Evolutionary conservation across 2,113 vertebrate genomes (phyloP).

Genomic region (Lagopus leucura): DNA sequence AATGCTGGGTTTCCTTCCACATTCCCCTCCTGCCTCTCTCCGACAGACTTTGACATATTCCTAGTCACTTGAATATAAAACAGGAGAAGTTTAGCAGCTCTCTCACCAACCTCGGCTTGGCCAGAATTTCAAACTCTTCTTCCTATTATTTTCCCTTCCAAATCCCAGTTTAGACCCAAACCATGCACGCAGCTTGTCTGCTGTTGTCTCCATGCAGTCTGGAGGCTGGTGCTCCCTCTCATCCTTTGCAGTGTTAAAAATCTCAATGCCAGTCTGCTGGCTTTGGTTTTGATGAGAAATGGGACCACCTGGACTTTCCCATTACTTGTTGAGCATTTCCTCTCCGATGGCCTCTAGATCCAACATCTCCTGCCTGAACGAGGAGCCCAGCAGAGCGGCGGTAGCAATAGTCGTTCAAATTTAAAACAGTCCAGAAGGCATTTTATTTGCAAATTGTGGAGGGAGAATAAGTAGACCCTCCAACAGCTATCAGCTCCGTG

Average conservation of each 20-base stretch:
- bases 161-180: neutral
- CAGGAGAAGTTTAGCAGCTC: neutral
- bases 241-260: neutral
- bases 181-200: neutral
- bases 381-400: neutral
- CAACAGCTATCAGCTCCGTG: neutral
- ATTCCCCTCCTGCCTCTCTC: neutral
- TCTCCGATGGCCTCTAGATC: neutral
- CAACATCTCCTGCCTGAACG: neutral
- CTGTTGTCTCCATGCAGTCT: neutral
- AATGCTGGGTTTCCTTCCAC: rapidly evolving
- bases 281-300: slow-evolving; percentile 4
- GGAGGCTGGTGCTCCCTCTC: neutral
- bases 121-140: neutral
- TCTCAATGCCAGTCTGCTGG: neutral
- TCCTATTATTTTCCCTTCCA: neutral
- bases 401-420: neutral
- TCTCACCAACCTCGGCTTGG: neutral
- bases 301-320: neutral
- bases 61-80: neutral
- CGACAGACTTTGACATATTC: neutral
- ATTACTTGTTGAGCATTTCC: neutral
- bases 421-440: neutral
- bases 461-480: neutral
- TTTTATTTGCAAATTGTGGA: slow-evolving; percentile 39